Conservation (phyloP, 2,888 invertebrate species). For the Drosophila atripex region DNA sequence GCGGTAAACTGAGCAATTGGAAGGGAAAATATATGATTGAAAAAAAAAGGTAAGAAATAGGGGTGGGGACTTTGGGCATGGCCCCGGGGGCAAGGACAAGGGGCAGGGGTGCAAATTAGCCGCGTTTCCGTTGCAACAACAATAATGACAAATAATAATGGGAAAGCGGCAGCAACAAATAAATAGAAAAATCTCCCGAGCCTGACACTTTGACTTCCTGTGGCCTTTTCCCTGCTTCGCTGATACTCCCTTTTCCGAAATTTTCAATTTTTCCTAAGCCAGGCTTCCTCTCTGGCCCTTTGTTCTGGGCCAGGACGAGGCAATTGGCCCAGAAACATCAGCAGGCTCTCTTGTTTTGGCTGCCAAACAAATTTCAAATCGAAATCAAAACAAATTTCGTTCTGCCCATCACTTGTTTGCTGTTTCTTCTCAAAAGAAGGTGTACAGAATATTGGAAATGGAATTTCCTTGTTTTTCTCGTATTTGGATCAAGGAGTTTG, state of each 20-base stretch:
- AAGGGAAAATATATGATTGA: slow-evolving; percentile 1
- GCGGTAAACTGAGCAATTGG: slow-evolving; percentile 2
- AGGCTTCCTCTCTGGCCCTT: slow-evolving; percentile 1
- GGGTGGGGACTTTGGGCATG: slow-evolving; percentile 1
- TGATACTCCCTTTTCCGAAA: background rate
- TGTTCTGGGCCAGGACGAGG: slow-evolving; percentile 15
- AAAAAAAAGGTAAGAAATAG: background rate
- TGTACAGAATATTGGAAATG: too few relatives aligned
- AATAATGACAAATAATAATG: slow-evolving; percentile 38
- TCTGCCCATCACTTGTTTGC: slow-evolving; percentile 50
- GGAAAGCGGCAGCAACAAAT: slow-evolving; percentile 26
- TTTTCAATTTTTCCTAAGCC: background rate
- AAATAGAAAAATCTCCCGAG: slow-evolving; percentile 39
- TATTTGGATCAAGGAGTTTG: slow-evolving; percentile 46
- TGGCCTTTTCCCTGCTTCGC: slow-evolving; percentile 59
- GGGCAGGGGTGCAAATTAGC: slow-evolving; percentile 63
- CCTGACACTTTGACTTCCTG: slow-evolving; percentile 78
- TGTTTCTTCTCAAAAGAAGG: slow-evolving; percentile 16
- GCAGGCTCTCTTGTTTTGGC: slow-evolving; percentile 31
- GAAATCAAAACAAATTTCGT: slow-evolving; percentile 74
- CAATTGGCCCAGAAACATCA: slow-evolving; percentile 2
- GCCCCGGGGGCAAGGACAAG: slow-evolving; percentile 11
- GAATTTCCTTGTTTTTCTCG: background rate
- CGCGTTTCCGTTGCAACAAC: slow-evolving; percentile 61
- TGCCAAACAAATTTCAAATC: slow-evolving; percentile 64